Evolutionary conservation across 2,888 invertebrate genomes (phyloP), one percentile per base, ranked within the genome.

Genomic region (Lepidochrysops patricia): DNA sequence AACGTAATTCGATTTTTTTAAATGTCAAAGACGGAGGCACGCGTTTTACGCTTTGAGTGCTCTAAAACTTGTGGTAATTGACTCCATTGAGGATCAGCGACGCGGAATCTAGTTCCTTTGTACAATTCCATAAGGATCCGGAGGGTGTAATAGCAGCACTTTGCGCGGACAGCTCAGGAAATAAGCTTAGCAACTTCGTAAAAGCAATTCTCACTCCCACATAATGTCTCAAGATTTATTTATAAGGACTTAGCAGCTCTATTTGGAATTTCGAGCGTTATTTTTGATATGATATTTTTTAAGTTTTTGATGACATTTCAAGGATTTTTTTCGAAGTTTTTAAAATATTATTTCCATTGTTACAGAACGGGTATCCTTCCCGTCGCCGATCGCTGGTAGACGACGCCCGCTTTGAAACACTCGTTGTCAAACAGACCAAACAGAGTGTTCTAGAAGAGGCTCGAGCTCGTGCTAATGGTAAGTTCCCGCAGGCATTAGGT

Each of bases 391-490:
- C 98, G 67, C 93, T 99, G 66, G 98, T 99, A 60, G 98, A 98
- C 76, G 98, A 99, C 88, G 98, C 99, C 70, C 95, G 97, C 73
- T 98, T 99, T 85, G 99, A 99, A 85, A 97, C 96, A 65, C 91
- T 97, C 77, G 96, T 98, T 72, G 98, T 98, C 77, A 97, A 97
- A 88, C 97, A 97, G 91, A 96, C 95, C 80, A 97, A 97, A 85
- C 96, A 97, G 90, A 95, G 94, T 74, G 97, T 97, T 69, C 91
- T 97, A 74, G 96, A 97, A 78, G 97, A 97, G 86, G 97, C 96
- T 69, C 94, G 96, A 75, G 94, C 93, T 81, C 93, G 96, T 75
- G 94, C 96, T 72, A 96, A 96, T 91, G 96, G 96, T 96, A 83
- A 92, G 58, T 15, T 6, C n/a, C n/a, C n/a, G n/a, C n/a, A n/a